Base-by-base conservation (phyloP, 2,888 invertebrate species). In the Altica lythri region DNA sequence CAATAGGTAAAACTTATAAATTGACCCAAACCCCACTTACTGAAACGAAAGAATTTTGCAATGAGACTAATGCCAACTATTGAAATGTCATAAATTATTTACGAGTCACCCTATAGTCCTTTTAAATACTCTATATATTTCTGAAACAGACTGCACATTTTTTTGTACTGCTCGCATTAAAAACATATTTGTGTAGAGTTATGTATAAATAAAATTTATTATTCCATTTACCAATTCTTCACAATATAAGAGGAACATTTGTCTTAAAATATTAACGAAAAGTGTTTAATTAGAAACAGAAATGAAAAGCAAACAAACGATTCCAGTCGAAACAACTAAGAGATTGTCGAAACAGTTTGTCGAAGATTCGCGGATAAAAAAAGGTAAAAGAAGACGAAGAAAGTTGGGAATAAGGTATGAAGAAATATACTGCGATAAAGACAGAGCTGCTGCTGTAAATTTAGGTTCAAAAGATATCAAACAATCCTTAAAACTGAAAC, bases 381-480 rank as follows among this genome's bases (percentile, higher is more conserved):
- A 66, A 68, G 63, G 71, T 63, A 67, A 77, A 65, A 55, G 71
- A 37, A 62, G 54, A 59, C 54, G 65, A 56, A 55, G 57, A 44
- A 57, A 55, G 16, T 60, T 44, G 8, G 57, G 55, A 18, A 53
- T 57, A 14, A 65, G 66, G 62, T 71, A 77, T 54, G 91, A 92
- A 64, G 93, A 93, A 69, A 76, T 90, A 14, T 94, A 92, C 69
- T 93, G 92, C 13, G 94, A 94, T 72, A 94, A 94, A 70, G 93
- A 93, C 72, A 80, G 94, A 4, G 94, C 93, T 0, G 93, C 94
- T 0, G 92, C 93, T 0, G 92, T 92, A 10, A 89, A 91, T 68
- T 83, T 90, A 82, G 91, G 90, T 0, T 87, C 86, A n/a, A 86
- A 84, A 58, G 93, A 94, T 71, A 93, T 94, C 58, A 94, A 94